These are phyloP conservation scores for Drosophila paracracens DNA, from an alignment of 2,888 invertebrate species.

Conservation along the genomic window DNA sequence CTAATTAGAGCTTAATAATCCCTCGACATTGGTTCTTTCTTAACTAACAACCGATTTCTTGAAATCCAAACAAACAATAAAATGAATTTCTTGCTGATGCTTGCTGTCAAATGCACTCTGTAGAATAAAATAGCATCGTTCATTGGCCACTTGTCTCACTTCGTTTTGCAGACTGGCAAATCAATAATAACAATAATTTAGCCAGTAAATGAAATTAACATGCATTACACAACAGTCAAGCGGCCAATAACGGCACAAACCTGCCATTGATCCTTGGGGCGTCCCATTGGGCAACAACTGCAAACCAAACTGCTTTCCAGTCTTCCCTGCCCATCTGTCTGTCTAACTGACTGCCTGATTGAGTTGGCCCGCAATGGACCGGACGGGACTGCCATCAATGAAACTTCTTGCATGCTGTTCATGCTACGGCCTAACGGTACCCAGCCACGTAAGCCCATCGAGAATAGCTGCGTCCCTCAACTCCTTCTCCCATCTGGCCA, in stretches of 20 bases:
- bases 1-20: not conserved
- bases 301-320: slow-evolving; percentile 48
- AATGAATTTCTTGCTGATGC: not conserved
- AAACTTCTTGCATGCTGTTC: slow-evolving; percentile 58
- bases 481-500: not conserved
- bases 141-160: slow-evolving; percentile 16
- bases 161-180: slow-evolving; percentile 38
- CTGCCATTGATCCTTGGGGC: slow-evolving; percentile 77
- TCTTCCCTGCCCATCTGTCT: slow-evolving; percentile 49
- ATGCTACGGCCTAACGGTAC: slow-evolving; percentile 69
- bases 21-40: not conserved
- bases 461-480: not conserved
- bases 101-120: not conserved
- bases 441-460: slow-evolving; percentile 48
- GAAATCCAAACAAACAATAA: not conserved
- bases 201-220: slow-evolving; percentile 77
- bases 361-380: slow-evolving; percentile 64
- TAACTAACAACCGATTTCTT: not conserved
- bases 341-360: slow-evolving; percentile 65
- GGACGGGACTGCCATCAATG: slow-evolving; percentile 64
- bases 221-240: slow-evolving; percentile 63
- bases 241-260: slow-evolving; percentile 75
- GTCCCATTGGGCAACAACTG: slow-evolving; percentile 67
- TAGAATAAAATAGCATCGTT: not conserved
- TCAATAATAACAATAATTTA: slow-evolving; percentile 79